Evolutionary conservation across 2,113 vertebrate species (phyloP).

Genomic region (Channa argus): DNA sequence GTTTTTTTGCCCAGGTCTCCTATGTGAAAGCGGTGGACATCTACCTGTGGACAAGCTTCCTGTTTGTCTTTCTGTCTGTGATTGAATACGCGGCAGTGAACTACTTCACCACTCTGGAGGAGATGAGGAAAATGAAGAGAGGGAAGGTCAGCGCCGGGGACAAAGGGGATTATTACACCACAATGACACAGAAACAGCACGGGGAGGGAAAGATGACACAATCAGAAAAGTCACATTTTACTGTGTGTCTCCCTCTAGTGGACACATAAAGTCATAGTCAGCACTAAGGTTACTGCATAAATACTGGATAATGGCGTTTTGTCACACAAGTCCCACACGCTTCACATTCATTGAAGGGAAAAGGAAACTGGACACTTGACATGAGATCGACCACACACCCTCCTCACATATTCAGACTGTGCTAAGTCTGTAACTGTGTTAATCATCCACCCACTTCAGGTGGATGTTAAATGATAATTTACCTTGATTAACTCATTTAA

Average conservation of each 20-base stretch:
- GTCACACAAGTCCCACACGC: no score
- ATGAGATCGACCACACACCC: no score
- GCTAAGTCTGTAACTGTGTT: no score
- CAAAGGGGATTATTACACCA: not conserved
- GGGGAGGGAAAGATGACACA: no score
- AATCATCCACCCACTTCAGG: no score
- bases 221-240: not conserved
- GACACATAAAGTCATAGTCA: not conserved
- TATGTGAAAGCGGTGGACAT: slow-evolving; percentile 93
- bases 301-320: no score
- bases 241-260: slow-evolving; percentile 58
- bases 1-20: slow-evolving; percentile 83
- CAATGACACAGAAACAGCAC: not conserved
- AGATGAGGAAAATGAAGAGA: slow-evolving; percentile 84
- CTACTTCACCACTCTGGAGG: slow-evolving; percentile 92
- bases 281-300: no score
- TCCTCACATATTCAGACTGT: no score
- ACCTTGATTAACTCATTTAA: no score
- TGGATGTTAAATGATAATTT: no score
- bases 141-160: slow-evolving; percentile 56
- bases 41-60: slow-evolving; percentile 94
- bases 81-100: slow-evolving; percentile 92
- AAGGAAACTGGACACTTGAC: no score
- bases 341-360: no score
- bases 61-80: slow-evolving; percentile 93